Evolutionary conservation across 2,797 vertebrate species (phyloP).

Genomic region (Apogon hyalosoma): DNA sequence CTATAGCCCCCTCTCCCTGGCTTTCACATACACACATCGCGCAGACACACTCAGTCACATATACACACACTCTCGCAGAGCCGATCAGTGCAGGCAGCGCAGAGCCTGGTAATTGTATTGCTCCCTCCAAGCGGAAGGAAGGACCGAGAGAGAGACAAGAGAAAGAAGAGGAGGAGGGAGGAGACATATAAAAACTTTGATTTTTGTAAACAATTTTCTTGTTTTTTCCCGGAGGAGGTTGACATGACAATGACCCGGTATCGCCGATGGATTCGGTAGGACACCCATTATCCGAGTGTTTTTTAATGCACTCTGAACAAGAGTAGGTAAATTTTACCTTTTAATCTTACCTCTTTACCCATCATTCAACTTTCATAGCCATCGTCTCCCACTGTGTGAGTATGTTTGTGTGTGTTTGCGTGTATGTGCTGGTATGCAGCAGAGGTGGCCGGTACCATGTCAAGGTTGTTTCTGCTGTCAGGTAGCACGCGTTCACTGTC

Average conservation of each 20-base stretch:
- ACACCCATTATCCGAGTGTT: conserved; percentile 97
- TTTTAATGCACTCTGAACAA: conserved; percentile 99
- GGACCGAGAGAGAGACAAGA: conserved; percentile 71
- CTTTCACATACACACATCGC: conserved; percentile 60
- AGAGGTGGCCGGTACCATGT: conserved; percentile 74
- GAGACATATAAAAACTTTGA: conserved; percentile 90
- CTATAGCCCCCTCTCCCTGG: conserved; percentile 79
- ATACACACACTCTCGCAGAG: conserved; percentile 68
- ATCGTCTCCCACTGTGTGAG: conserved; percentile 56
- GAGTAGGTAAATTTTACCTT: conserved; percentile 96
- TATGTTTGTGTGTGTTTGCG: conserved; percentile 28
- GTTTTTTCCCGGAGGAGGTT: conserved; percentile 83
- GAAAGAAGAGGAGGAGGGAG: conserved; percentile 70
- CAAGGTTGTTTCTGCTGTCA: conserved; percentile 82
- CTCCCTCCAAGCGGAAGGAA: conserved; percentile 86
- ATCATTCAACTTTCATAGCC: conserved; percentile 64
- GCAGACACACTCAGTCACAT: conserved; percentile 53
- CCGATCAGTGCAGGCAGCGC: conserved; percentile 75
- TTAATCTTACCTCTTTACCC: conserved; percentile 60
- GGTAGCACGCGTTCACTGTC: conserved; percentile 69
- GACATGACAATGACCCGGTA: conserved; percentile 92
- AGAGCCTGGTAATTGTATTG: conserved; percentile 90
- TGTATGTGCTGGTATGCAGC: conserved; percentile 66
- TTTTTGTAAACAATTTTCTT: conserved; percentile 75
- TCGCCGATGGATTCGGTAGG: conserved; percentile 99